Conservation (phyloP, 2,113 vertebrate genomes). For the Gulo gulo region DNA sequence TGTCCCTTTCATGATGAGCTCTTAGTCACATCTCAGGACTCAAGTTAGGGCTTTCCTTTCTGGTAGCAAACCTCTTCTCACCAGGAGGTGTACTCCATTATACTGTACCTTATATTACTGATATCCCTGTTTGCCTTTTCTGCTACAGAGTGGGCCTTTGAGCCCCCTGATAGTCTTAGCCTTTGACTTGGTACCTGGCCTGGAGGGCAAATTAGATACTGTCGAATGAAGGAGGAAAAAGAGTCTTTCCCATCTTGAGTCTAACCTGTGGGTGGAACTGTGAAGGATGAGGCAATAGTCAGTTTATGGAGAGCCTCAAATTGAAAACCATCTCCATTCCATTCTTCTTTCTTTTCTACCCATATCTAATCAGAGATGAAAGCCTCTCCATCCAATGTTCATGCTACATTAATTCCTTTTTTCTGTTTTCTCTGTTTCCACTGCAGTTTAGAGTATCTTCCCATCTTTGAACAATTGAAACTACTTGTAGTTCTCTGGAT, state of each 20-base stretch:
- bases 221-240: background rate
- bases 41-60: background rate
- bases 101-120: background rate
- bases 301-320: background rate
- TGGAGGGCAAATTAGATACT: background rate
- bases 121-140: background rate
- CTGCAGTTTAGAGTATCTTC: background rate
- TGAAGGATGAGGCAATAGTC: background rate
- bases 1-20: background rate
- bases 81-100: background rate
- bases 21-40: constrained; percentile 54
- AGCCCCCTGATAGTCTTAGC: background rate
- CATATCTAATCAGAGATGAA: background rate
- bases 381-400: background rate
- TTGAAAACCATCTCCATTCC: background rate
- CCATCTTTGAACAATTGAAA: constrained; percentile 18
- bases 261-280: background rate
- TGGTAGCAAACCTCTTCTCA: background rate
- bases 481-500: background rate
- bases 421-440: background rate
- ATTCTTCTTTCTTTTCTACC: background rate
- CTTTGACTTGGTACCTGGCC: background rate
- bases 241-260: background rate
- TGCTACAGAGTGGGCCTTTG: background rate
- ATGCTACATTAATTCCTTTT: background rate